These are phyloP conservation scores for Nomada fabriciana DNA, from an alignment of 2,888 invertebrate genomes.

Conservation along the genomic window DNA sequence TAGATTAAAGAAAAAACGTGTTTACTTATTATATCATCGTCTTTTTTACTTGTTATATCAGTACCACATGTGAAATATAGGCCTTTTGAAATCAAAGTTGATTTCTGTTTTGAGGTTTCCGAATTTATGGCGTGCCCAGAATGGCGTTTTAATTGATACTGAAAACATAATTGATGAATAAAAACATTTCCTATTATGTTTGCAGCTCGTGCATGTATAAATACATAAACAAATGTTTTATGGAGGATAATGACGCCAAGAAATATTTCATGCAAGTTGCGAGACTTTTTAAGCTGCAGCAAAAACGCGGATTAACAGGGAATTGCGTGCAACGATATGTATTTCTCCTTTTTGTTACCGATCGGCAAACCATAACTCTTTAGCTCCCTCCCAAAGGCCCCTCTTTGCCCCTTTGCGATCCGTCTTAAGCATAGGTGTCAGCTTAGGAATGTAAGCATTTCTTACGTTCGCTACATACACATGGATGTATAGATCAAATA, in stretches of 20 bases:
- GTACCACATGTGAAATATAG: background rate
- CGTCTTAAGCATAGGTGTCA: conserved; percentile 58
- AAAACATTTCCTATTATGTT: too few relatives aligned
- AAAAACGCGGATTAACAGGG: conserved; percentile 6
- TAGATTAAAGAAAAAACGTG: background rate
- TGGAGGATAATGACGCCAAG: background rate
- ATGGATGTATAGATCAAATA: background rate
- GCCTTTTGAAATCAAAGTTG: too few relatives aligned
- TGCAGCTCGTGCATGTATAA: too few relatives aligned
- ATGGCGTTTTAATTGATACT: too few relatives aligned
- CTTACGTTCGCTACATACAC: conserved; percentile 9
- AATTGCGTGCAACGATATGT: conserved; percentile 14
- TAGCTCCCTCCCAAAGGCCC: conserved; percentile 34
- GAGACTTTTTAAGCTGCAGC: background rate
- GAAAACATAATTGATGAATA: too few relatives aligned
- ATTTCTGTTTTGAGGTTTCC: too few relatives aligned
- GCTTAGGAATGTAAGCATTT: conserved; percentile 62
- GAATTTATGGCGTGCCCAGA: too few relatives aligned
- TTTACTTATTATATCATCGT: background rate
- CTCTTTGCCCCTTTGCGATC: conserved; percentile 35
- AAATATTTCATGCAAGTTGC: conserved; percentile 9
- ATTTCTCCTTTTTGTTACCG: conserved; percentile 9
- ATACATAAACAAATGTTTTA: background rate
- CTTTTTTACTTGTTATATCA: background rate
- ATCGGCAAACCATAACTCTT: conserved; percentile 9